Percentiles rank a stretch among this genome's conserved stretches.
phyloP scores from a whole-genome alignment of 2,888 invertebrate species.

The Nemotelus pantherinus region DNA sequence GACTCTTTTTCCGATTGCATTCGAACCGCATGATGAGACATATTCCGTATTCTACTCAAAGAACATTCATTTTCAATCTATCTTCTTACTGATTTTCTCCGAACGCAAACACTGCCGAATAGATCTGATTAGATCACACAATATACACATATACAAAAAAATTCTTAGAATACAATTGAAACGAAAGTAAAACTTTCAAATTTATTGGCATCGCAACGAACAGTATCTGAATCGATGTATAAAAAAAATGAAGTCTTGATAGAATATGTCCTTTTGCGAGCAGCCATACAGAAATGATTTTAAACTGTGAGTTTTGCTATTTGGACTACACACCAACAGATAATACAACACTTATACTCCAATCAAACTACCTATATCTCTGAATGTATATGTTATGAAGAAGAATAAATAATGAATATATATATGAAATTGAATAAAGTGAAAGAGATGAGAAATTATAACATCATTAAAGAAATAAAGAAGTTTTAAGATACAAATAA shows the following conservation, averaged over 20 bases:
- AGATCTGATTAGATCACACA: conserved; percentile 6
- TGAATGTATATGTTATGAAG: conserved; percentile 43
- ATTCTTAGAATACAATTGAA: too few relatives aligned
- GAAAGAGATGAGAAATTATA: conserved; percentile 40
- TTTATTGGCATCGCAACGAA: too few relatives aligned
- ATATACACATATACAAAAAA: conserved; percentile 7
- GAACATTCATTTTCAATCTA: background rate
- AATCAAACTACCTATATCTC: conserved; percentile 42
- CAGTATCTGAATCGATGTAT: too few relatives aligned
- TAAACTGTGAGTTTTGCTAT: conserved; percentile 13
- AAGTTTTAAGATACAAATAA: conserved; percentile 40
- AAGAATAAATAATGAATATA: conserved; percentile 39
- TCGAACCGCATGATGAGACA: background rate
- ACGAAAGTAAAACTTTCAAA: too few relatives aligned
- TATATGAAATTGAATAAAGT: conserved; percentile 36
- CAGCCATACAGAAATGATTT: background rate
- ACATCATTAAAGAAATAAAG: conserved; percentile 42
- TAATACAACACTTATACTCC: conserved; percentile 35
- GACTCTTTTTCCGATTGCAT: background rate
- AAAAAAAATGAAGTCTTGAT: background rate
- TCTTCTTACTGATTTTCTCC: background rate
- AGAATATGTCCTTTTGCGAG: background rate
- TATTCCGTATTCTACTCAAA: background rate
- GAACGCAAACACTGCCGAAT: conserved; percentile 35
- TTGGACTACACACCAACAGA: conserved; percentile 23